Evolutionary conservation across 64 coral and sea anemone genomes (phyloP).

Genomic region (Actinia equina): DNA sequence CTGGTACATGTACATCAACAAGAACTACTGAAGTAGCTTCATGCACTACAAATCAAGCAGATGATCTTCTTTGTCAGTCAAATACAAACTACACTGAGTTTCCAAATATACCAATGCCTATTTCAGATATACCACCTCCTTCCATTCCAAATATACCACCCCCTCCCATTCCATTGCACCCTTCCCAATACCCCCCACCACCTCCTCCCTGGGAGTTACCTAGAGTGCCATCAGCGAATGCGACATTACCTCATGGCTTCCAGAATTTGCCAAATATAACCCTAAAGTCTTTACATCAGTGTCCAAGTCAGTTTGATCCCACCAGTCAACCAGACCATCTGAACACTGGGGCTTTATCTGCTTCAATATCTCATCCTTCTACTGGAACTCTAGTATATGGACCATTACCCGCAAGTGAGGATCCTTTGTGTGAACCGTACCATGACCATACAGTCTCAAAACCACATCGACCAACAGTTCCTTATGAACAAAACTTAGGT

Average conservation of each 20-base stretch:
- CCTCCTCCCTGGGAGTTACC: conserved; percentile 1
- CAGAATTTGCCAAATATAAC: neutral
- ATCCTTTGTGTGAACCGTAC: neutral
- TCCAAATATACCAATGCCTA: too few relatives aligned
- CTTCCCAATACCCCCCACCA: neutral
- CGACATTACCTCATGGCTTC: neutral
- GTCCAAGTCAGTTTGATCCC: neutral
- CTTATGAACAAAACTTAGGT: neutral
- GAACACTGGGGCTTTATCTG: neutral
- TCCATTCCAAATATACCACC: conserved; percentile 4
- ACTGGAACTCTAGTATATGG: neutral
- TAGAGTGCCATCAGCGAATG: conserved; percentile 22
- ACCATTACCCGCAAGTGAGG: neutral
- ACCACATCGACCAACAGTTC: neutral
- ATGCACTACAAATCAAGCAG: neutral
- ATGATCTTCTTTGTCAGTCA: neutral
- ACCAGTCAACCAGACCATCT: neutral
- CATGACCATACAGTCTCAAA: neutral
- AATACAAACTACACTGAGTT: neutral
- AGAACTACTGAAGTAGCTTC: neutral
- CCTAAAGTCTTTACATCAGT: neutral
- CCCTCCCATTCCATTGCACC: neutral
- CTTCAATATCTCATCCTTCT: neutral
- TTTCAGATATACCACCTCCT: neutral
- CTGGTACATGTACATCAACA: neutral